These are phyloP conservation scores for Zeuzera pyrina DNA, from an alignment of 2,888 invertebrate genomes.

Conservation along the genomic window DNA sequence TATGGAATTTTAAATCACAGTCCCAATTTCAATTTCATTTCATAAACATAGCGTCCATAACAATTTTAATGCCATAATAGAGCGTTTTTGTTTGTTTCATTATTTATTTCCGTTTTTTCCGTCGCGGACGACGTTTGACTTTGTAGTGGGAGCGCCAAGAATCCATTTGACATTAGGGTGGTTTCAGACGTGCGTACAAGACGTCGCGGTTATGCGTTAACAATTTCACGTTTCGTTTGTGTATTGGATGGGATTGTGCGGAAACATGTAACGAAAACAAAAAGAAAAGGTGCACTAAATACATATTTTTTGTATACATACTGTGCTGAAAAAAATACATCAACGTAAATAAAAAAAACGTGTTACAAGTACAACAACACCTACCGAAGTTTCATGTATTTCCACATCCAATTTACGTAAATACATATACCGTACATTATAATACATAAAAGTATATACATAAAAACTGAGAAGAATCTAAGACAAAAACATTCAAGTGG, in stretches of 20 bases:
- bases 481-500: too few species aligned
- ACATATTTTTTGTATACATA: constrained; percentile 44
- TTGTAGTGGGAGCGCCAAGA: constrained; percentile 62
- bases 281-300: constrained; percentile 72
- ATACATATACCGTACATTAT: too few species aligned
- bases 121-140: constrained; percentile 70
- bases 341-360: too few species aligned
- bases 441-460: too few species aligned
- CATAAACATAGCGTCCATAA: constrained; percentile 27
- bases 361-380: too few species aligned
- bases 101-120: constrained; percentile 69
- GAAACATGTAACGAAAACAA: constrained; percentile 71
- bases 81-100: constrained; percentile 9
- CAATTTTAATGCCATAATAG: constrained; percentile 11
- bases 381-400: too few species aligned
- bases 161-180: constrained; percentile 50
- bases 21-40: constrained; percentile 37
- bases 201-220: constrained; percentile 32
- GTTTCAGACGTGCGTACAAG: too few species aligned
- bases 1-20: constrained; percentile 49
- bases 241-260: constrained; percentile 67
- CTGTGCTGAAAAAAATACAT: constrained; percentile 2
- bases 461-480: too few species aligned
- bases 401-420: too few species aligned
- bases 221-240: constrained; percentile 34